Base-by-base conservation (phyloP, 2,888 invertebrate species). In the Auanema freiburgensis region DNA sequence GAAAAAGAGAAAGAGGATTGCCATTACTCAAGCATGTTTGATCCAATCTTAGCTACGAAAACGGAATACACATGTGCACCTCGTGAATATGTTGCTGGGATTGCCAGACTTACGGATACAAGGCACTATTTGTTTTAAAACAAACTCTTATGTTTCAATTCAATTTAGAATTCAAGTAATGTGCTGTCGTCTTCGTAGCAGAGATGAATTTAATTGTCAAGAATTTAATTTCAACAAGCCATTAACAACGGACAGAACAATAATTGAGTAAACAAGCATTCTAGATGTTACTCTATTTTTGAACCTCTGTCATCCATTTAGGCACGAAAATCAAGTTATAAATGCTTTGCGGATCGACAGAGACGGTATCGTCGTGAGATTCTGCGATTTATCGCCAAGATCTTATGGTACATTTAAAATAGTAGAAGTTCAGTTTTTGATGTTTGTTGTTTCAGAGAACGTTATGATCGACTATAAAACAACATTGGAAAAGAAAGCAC, bases 31-130 rank as follows among this genome's bases (percentile, higher is more conserved):
- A 43, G 63, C 8, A 72, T 77, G 72, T 67, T 82, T 58, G 82
- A 82, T 57, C 79, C 81, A 0, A 77, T 82, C 46, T 63, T 82
- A 8, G 80, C 79, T 52, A 69, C 71, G 16, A 62, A 73, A 46
- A 71, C 71, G 1, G 69, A 67, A 25, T 65, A 60, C 51, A 70
- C 78, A 2, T 83, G 83, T 59, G 65, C 67, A 14, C 57, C 65
- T 23, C 57, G 80, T 24, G 82, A 83, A 64, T 83, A 83, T 59
- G 25, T 83, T 51, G 80, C 83, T n/a, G 81, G 83, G 43, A 76
- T 83, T 60, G 77, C 78, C 8, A 60, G 83, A 52, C 63, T 83
- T 16, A 70, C 75, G 5, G 79, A 76, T 46, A 81, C 81, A 5
- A 76, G 76, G 82, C 78, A 51, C 23, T 21, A 18, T 52, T 8